Evolutionary conservation across 2,113 vertebrate genomes (phyloP), one percentile per base, ranked within the genome.

Genomic region (Phaethornis superciliosus): DNA sequence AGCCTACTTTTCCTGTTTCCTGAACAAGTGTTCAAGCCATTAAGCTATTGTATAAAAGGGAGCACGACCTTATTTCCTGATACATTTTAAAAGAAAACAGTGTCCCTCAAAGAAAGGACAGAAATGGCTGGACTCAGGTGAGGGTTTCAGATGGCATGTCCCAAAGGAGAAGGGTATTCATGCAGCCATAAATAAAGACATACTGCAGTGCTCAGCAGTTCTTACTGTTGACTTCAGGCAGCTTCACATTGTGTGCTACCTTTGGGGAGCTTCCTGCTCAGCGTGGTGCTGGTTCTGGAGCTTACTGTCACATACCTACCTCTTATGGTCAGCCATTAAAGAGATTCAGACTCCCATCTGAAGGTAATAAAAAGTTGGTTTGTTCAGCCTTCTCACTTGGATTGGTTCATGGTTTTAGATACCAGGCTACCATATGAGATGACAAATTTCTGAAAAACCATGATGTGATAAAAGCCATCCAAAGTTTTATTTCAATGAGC

Each of bases 21-120:
- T 96, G 94, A 92, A 69, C 96, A 96, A 96, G 94, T 96, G 95
- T 96, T 95, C 91, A 96, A 95, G 58, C 86, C 95, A 96, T 96
- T 95, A 96, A 77, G 30, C 95, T 95, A 95, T 96, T 96, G 96
- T 95, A 26, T 93, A 85, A 94, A 94, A 89, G 81, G 81, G 90
- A 94, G 65, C 17, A 2, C 64, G 93, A 96, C 89, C 91, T 90
- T 24, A 28, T 90, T 96, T 96, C 96, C 96, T 86, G 81, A 67
- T 93, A 55, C 0, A 0, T 81, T 92, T 90, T 92, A 76, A 93
- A 95, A 94, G 94, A 93, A 94, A 96, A 96, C 82, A 86, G 80
- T 76, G 54, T 92, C 74, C 83, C 62, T 85, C 86, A 93, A 92
- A 94, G 90, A 96, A 87, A 92, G 81, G 69, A 81, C 83, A 94